Evolutionary conservation across 30 jellyfish, hydroid and myxozoan species (phyloP), one percentile per base, ranked within the genome.

Genomic region (Aurelia sp.): DNA sequence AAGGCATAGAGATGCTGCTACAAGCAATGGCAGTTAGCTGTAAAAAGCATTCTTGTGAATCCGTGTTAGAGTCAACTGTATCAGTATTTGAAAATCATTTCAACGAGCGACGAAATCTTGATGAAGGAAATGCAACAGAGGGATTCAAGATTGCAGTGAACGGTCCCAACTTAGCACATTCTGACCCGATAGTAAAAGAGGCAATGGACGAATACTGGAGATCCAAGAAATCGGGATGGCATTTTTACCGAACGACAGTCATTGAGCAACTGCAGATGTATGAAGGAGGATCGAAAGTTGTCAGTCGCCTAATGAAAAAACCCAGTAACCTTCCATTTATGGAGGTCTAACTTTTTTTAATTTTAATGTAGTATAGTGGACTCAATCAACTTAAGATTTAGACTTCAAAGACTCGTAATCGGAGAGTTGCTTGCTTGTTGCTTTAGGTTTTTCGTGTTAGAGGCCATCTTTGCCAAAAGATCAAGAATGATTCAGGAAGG

Each of bases 1-100:
- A 65, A 13, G 47, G 15, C 47, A 33, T 70, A 20, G 61, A 70
- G 62, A 70, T 4, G 81, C 3, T 70, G 63, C 47, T 70, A 8
- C 81, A 70, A 70, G 81, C 81, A n/a, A 48, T 70, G 33, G 81
- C 52, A 20, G 81, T 40, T 38, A 40, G 30, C 33, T 20, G 81
- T 48, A 70, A 2, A 70, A 70, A 70, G 81, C 52, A 20, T 27
- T 70, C 64, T 10, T 38, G 47, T 38, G 81, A 70, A 48, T 70
- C 81, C 31, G 63, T 70, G 60, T 27, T 70, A 13, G 81, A 70
- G 81, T 70, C 63, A 4, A 68, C 44, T 19, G 60, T 68, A 13
- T 18, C 55, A 0, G 44, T 31, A 33, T 68, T 18, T 41, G 80
- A 68, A 33, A 35, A 68, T 35, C 80, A 68, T 68, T 68, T 68